Conservation (phyloP, 2,888 invertebrate genomes). For the Tipula helvola region DNA sequence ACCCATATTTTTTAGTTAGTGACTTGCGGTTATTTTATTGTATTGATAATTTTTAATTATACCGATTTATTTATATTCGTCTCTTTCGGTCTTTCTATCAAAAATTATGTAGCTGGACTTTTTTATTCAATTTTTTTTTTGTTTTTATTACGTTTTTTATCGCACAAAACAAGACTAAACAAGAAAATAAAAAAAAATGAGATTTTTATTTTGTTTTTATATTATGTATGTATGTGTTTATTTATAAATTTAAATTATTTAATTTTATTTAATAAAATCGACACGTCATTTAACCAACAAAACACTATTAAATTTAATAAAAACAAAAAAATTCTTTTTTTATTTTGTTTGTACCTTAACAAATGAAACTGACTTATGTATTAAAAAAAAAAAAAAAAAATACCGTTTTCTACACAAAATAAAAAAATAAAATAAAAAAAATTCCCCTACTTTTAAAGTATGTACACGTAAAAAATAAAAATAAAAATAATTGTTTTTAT, state of each 20-base stretch:
- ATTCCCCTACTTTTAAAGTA: not conserved
- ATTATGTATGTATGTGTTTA: not conserved
- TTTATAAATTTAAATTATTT: not conserved
- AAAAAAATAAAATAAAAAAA: not conserved
- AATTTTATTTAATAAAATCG: not conserved
- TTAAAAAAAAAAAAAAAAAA: slow-evolving; percentile 1
- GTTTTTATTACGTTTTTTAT: not conserved
- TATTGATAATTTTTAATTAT: not conserved
- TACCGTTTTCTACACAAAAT: not conserved
- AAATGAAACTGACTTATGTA: not conserved
- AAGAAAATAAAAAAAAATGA: not conserved
- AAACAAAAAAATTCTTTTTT: not conserved
- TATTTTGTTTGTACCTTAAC: not conserved
- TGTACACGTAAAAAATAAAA: not conserved
- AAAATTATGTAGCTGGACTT: not conserved
- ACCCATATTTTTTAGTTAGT: slow-evolving; percentile 23
- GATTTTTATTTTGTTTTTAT: not conserved
- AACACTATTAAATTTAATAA: not conserved
- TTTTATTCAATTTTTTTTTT: not conserved
- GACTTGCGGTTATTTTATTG: not conserved
- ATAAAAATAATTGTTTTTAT: not conserved
- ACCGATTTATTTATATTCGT: not conserved
- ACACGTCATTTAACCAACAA: not conserved
- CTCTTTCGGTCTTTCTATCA: not conserved
- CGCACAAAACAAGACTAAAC: not conserved